These are phyloP conservation scores for Patiria miniata DNA, from an alignment of 35 echinoderm and acorn worm species.

Conservation along the genomic window DNA sequence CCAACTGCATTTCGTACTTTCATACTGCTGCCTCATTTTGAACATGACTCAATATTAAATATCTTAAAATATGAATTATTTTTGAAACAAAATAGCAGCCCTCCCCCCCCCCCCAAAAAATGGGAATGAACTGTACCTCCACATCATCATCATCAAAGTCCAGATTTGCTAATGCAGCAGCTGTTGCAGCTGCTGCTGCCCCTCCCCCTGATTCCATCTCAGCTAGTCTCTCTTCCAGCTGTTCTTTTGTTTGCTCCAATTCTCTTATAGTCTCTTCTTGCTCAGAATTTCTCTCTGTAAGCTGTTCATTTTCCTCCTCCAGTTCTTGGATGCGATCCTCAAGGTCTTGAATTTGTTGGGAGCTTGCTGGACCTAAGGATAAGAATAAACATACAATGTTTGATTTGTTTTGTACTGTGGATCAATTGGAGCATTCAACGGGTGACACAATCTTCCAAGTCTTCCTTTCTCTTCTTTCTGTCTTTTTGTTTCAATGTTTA, in stretches of 20 bases:
- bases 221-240: conserved; percentile 57
- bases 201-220: conserved; percentile 37
- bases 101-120: background rate
- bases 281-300: conserved; percentile 50
- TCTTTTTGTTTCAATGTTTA: no score
- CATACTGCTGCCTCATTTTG: no score
- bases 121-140: conserved; percentile 60
- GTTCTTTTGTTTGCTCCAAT: conserved; percentile 61
- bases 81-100: no score
- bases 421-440: no score
- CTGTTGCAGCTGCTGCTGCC: conserved; percentile 23
- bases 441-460: no score
- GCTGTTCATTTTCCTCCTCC: conserved; percentile 63
- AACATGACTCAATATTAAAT: no score
- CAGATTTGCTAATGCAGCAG: conserved; percentile 20
- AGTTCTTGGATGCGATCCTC: conserved; percentile 64
- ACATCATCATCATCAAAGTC: conserved; percentile 94
- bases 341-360: conserved; percentile 56
- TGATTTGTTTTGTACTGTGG: no score
- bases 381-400: background rate
- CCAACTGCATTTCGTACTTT: no score
- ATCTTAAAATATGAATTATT: no score
- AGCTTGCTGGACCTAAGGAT: conserved; percentile 37
- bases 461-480: no score
- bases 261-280: conserved; percentile 58